Evolutionary conservation across 2,888 invertebrate genomes (phyloP).

Genomic region (Andrena trimmerana): DNA sequence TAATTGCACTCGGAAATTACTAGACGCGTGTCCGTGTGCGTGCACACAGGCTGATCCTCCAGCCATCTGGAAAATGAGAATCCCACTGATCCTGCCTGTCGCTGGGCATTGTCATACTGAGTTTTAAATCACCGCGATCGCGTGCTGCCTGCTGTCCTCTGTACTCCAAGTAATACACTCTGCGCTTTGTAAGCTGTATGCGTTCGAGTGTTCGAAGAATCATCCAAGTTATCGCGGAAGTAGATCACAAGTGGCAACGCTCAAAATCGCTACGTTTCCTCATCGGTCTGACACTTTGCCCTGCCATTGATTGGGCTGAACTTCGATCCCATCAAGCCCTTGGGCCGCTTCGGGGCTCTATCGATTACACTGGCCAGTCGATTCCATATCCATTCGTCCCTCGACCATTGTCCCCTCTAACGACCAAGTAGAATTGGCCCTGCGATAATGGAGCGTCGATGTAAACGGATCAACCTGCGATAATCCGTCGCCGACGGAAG

Average conservation of each 20-base stretch:
- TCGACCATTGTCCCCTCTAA: conserved; percentile 53
- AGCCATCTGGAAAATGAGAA: conserved; percentile 56
- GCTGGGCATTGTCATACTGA: conserved; percentile 42
- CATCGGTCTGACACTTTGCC: background rate
- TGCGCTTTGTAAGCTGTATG: too few relatives aligned
- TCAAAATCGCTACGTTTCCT: background rate
- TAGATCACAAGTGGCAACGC: background rate
- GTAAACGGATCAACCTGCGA: conserved; percentile 73
- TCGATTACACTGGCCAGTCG: conserved; percentile 14
- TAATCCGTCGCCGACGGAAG: conserved; percentile 73
- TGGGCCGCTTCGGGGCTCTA: background rate
- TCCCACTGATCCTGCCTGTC: conserved; percentile 15
- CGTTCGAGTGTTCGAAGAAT: too few relatives aligned
- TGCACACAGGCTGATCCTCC: conserved; percentile 21
- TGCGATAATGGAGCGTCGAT: conserved; percentile 72
- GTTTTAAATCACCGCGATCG: conserved; percentile 48
- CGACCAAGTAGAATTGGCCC: conserved; percentile 44
- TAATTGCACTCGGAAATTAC: conserved; percentile 67
- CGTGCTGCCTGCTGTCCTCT: background rate
- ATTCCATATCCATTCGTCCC: conserved; percentile 39
- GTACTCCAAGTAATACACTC: background rate
- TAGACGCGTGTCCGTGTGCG: conserved; percentile 6
- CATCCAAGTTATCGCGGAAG: background rate
- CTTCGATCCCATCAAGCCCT: background rate
- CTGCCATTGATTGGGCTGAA: background rate